Conservation (phyloP, 2,888 invertebrate genomes). For the Heliconius hortense region DNA sequence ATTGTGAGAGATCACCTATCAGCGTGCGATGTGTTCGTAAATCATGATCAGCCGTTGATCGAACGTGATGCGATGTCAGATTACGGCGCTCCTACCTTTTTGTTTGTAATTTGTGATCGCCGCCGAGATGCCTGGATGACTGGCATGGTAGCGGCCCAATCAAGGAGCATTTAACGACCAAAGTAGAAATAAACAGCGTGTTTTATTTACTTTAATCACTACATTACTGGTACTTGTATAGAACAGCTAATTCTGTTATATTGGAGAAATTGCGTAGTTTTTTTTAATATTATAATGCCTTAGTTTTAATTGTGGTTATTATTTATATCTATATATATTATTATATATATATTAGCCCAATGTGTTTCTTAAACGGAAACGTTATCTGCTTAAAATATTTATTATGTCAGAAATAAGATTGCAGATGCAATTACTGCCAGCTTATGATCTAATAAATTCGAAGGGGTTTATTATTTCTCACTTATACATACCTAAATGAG, state of each 20-base stretch:
- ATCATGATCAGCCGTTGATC: conserved; percentile 79
- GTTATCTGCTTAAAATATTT: background rate
- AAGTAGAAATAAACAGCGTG: conserved; percentile 32
- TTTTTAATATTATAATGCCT: background rate
- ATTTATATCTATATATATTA: conserved; percentile 11
- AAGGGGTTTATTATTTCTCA: background rate
- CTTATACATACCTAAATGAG: background rate
- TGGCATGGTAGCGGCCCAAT: conserved; percentile 54
- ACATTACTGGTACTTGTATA: background rate
- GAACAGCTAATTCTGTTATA: background rate
- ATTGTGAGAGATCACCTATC: conserved; percentile 76
- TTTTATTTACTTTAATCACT: conserved; percentile 20
- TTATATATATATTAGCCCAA: background rate
- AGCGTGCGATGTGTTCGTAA: conserved; percentile 74
- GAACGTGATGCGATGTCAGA: conserved; percentile 76
- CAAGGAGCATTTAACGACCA: conserved; percentile 45
- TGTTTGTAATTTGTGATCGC: conserved; percentile 76
- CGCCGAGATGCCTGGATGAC: conserved; percentile 75
- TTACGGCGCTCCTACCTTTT: conserved; percentile 75
- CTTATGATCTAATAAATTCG: conserved; percentile 8
- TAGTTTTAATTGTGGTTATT: background rate
- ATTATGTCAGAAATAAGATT: background rate
- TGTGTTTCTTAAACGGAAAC: background rate
- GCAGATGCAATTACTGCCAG: conserved; percentile 12
- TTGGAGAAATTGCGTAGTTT: background rate